These are phyloP conservation scores for Bacillus rossius DNA, from an alignment of 1,140 invertebrate species.

Conservation along the genomic window DNA sequence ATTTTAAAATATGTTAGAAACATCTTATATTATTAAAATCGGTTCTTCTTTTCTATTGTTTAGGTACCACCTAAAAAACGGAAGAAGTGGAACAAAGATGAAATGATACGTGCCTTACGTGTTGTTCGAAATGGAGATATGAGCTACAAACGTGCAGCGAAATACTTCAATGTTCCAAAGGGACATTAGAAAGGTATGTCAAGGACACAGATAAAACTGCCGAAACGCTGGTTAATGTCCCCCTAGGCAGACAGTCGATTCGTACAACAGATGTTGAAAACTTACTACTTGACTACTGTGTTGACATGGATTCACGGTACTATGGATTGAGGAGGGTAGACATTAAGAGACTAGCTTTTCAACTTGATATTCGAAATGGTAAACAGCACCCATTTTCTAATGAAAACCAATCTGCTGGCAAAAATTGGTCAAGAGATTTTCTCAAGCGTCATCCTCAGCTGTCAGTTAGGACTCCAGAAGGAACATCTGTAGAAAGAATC, in stretches of 20 bases:
- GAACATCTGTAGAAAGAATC: background rate
- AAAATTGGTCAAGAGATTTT: background rate
- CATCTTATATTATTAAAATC: too few species aligned
- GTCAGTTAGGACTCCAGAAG: conserved; percentile 2
- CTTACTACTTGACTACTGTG: conserved; percentile 23
- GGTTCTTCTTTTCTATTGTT: too few species aligned
- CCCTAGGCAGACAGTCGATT: conserved; percentile 18
- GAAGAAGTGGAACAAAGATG: too few species aligned
- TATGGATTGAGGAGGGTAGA: conserved; percentile 25
- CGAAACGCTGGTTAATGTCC: too few species aligned
- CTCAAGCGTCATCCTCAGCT: background rate
- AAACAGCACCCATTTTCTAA: background rate
- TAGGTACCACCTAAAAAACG: too few species aligned
- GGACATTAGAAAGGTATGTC: too few species aligned
- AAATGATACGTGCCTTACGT: too few species aligned
- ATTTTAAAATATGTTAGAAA: too few species aligned
- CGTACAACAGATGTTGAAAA: conserved; percentile 22
- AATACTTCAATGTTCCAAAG: too few species aligned
- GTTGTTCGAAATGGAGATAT: too few species aligned
- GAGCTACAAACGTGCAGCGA: too few species aligned
- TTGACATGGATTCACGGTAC: conserved; percentile 22
- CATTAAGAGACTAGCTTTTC: conserved; percentile 21
- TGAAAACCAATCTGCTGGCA: background rate
- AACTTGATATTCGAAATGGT: conserved; percentile 29
- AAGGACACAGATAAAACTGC: too few species aligned